These are phyloP conservation scores for Lycaena phlaeas DNA, from an alignment of 2,888 invertebrate genomes.

Conservation along the genomic window DNA sequence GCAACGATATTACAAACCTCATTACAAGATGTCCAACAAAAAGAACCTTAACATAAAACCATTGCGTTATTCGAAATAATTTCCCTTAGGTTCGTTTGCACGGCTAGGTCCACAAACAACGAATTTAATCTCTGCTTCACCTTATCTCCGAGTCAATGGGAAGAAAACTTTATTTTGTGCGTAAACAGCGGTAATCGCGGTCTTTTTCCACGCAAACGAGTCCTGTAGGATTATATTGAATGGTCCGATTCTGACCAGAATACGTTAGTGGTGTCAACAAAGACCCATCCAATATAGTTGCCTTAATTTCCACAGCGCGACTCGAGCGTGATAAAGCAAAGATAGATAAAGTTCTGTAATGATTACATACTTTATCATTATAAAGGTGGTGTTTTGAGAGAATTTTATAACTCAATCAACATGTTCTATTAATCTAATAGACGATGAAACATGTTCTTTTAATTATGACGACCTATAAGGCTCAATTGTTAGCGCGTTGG, in stretches of 20 bases:
- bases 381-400: not conserved
- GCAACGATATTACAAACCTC: constrained; percentile 63
- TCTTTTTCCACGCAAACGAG: constrained; percentile 38
- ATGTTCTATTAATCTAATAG: too few species aligned
- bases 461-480: too few species aligned
- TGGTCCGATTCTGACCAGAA: constrained; percentile 50
- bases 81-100: constrained; percentile 58
- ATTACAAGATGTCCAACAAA: constrained; percentile 63
- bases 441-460: too few species aligned
- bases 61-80: constrained; percentile 67
- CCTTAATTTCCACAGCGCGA: constrained; percentile 13
- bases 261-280: constrained; percentile 35
- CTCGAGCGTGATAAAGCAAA: constrained; percentile 12
- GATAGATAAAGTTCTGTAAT: constrained; percentile 8
- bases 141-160: constrained; percentile 57
- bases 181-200: constrained; percentile 59
- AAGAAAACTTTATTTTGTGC: constrained; percentile 65
- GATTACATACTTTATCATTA: constrained; percentile 2
- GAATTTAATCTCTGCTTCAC: constrained; percentile 61
- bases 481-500: too few species aligned
- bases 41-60: constrained; percentile 55
- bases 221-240: constrained; percentile 46
- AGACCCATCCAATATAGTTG: constrained; percentile 5
- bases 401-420: too few species aligned
- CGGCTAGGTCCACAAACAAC: constrained; percentile 56